Conservation (phyloP, 2,113 vertebrate species). For the Collichthys lucidus region DNA sequence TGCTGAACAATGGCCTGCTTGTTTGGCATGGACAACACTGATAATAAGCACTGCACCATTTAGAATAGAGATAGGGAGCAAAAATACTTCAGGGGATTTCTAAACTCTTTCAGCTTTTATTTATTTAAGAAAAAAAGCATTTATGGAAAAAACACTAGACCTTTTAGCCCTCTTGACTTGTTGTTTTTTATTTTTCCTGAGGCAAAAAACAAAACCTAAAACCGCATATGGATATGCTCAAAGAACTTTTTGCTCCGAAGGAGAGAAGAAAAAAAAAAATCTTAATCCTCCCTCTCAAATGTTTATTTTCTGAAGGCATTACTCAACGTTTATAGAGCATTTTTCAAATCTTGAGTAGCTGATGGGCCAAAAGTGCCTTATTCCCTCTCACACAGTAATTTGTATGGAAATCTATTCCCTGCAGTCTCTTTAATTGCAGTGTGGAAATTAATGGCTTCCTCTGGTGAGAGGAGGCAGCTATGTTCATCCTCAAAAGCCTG, state of each 20-base stretch:
- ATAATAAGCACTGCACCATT: background rate
- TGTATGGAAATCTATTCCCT: constrained; percentile 58
- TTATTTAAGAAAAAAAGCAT: constrained; percentile 30
- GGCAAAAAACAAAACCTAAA: constrained; percentile 54
- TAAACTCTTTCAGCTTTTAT: constrained; percentile 20
- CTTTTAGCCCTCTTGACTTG: constrained; percentile 56
- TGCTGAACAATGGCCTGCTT: constrained; percentile 8
- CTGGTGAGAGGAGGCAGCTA: constrained; percentile 45
- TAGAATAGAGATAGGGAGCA: background rate
- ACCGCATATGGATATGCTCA: constrained; percentile 55
- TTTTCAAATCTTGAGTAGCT: constrained; percentile 49
- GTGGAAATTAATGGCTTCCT: constrained; percentile 71
- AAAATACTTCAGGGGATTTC: constrained; percentile 27
- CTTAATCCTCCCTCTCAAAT: constrained; percentile 48
- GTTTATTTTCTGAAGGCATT: constrained; percentile 69
- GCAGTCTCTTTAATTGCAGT: constrained; percentile 55
- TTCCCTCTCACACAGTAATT: constrained; percentile 55
- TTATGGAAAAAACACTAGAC: constrained; percentile 53
- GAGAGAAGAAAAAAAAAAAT: constrained; percentile 10
- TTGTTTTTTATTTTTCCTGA: constrained; percentile 61
- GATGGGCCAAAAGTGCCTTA: constrained; percentile 33
- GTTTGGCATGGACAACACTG: constrained; percentile 2
- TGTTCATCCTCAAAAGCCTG: constrained; percentile 47
- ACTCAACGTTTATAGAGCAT: constrained; percentile 48
- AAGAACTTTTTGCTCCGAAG: constrained; percentile 36